Percentiles rank a stretch among this genome's conserved stretches.
Conservation (phyloP, 1,140 invertebrate genomes). For the Drosophila sechellia region DNA sequence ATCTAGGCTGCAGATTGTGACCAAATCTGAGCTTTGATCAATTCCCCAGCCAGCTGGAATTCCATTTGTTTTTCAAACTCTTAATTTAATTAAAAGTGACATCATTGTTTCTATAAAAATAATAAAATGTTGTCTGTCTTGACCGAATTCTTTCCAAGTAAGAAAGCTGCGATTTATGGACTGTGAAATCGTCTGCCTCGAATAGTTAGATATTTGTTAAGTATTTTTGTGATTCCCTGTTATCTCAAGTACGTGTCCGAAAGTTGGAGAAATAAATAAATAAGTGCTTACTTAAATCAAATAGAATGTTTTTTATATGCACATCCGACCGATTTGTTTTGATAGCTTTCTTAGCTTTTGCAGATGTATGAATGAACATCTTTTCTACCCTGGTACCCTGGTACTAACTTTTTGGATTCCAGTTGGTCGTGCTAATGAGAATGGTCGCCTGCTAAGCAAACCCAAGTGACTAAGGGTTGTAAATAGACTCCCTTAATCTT, state of each 20-base stretch:
- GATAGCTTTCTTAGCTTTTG: neutral
- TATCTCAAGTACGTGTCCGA: slow-evolving; percentile 23
- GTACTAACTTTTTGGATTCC: neutral
- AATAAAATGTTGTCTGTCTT: neutral
- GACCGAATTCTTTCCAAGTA: neutral
- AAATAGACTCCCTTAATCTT: slow-evolving; percentile 44
- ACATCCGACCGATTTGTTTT: neutral
- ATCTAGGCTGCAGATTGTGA: slow-evolving; percentile 1
- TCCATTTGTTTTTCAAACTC: too few species aligned
- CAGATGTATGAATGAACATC: slow-evolving; percentile 11
- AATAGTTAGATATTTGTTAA: neutral
- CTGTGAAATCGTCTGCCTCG: slow-evolving; percentile 15
- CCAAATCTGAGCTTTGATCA: slow-evolving; percentile 1
- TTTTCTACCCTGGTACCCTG: neutral
- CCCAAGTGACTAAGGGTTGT: slow-evolving; percentile 37
- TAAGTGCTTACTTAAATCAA: neutral
- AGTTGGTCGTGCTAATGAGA: slow-evolving; percentile 1
- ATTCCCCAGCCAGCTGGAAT: too few species aligned
- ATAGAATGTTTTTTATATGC: slow-evolving; percentile 1
- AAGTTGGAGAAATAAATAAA: neutral
- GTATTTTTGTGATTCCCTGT: slow-evolving; percentile 2
- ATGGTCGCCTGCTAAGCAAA: slow-evolving; percentile 1
- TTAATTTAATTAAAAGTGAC: too few species aligned
- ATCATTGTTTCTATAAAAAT: too few species aligned
- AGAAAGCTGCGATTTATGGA: slow-evolving; percentile 9